Percentiles rank a stretch among this genome's conserved stretches.
phyloP scores from a whole-genome alignment of 2,888 invertebrate genomes.

The Drosophila testacea region DNA sequence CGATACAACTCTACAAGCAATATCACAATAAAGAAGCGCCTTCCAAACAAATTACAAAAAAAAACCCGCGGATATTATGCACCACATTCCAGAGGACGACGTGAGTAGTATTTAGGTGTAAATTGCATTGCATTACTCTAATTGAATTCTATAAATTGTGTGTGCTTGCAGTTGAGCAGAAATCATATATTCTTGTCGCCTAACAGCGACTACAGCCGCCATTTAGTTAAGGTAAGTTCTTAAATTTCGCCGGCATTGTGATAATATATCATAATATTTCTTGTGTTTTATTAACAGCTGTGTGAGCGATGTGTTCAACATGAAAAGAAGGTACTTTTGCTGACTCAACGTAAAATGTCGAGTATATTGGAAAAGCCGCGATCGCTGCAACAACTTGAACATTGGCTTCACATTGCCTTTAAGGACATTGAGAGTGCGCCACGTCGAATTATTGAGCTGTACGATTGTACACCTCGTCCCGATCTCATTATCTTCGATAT shows the following conservation, averaged over 20 bases:
- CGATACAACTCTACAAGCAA: neutral
- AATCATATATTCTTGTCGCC: constrained; percentile 59
- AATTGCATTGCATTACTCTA: neutral
- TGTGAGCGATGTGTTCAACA: constrained; percentile 52
- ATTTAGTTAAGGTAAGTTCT: constrained; percentile 50
- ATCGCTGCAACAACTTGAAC: constrained; percentile 26
- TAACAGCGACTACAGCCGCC: constrained; percentile 51
- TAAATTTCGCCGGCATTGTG: neutral
- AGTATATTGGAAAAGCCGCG: constrained; percentile 30
- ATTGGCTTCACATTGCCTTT: constrained; percentile 34
- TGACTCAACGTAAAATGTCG: constrained; percentile 30
- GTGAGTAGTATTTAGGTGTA: constrained; percentile 21
- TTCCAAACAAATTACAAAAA: constrained; percentile 20
- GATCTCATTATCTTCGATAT: constrained; percentile 71
- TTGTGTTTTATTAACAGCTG: constrained; percentile 41
- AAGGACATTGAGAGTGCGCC: constrained; percentile 65
- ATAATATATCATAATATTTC: neutral
- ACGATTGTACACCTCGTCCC: constrained; percentile 54
- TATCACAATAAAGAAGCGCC: constrained; percentile 19
- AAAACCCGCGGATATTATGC: constrained; percentile 39
- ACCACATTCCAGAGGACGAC: constrained; percentile 24
- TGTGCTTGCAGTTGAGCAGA: constrained; percentile 21
- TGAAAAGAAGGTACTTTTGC: constrained; percentile 54
- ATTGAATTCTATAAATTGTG: constrained; percentile 1
- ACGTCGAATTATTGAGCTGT: constrained; percentile 56